phyloP scores from a whole-genome alignment of 1,140 invertebrate genomes.

The Drosophila lini region DNA sequence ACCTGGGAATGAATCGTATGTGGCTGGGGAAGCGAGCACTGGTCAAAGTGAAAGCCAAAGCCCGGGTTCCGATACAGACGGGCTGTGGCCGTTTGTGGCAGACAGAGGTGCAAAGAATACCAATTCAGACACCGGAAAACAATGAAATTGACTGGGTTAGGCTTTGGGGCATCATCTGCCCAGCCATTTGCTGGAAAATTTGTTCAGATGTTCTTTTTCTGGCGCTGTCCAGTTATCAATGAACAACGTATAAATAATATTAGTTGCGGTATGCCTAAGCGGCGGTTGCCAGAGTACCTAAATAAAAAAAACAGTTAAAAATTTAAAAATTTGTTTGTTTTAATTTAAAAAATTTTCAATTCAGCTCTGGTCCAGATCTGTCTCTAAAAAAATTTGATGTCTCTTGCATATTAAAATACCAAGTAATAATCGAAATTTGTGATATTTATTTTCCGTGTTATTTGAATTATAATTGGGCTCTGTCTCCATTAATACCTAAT shows the following conservation, averaged over 20 bases:
- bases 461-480: neutral
- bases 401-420: neutral
- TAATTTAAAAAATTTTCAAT: neutral
- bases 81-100: neutral
- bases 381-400: neutral
- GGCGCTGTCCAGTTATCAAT: conserved; percentile 54
- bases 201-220: conserved; percentile 48
- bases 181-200: conserved; percentile 59
- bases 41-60: conserved; percentile 49
- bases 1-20: conserved; percentile 37
- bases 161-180: conserved; percentile 71
- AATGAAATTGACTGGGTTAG: conserved; percentile 75
- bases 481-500: neutral
- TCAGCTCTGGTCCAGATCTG: neutral
- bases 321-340: too few species aligned
- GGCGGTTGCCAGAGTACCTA: conserved; percentile 10
- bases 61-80: neutral
- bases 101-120: conserved; percentile 45
- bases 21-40: conserved; percentile 17
- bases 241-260: conserved; percentile 34
- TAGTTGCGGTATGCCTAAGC: neutral
- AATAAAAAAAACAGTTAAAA: neutral
- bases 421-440: neutral
- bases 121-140: conserved; percentile 84
- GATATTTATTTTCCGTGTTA: neutral